Percentiles rank a stretch among this genome's conserved stretches.
Conservation (phyloP, 2,888 invertebrate genomes). For the Latrodectus elegans region DNA sequence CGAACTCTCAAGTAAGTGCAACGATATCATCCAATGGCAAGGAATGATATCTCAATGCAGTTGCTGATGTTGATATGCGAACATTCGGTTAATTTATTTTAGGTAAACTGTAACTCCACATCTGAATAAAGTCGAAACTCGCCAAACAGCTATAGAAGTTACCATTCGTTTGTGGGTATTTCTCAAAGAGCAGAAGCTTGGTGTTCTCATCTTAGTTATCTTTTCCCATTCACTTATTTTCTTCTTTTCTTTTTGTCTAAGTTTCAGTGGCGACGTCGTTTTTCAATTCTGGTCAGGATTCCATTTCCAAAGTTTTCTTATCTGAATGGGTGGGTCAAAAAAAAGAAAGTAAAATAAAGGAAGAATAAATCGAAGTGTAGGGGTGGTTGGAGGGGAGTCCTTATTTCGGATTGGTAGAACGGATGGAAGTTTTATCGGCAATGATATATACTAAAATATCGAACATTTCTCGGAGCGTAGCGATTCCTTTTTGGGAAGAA, state of each 20-base stretch:
- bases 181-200: conserved; percentile 17
- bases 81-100: conserved; percentile 57
- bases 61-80: conserved; percentile 56
- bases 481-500: conserved; percentile 47
- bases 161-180: conserved; percentile 42
- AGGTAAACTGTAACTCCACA: conserved; percentile 58
- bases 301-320: conserved; percentile 64
- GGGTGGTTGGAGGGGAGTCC: conserved; percentile 11
- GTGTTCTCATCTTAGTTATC: conserved; percentile 55
- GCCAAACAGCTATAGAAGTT: conserved; percentile 57
- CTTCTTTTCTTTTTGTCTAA: conserved; percentile 29
- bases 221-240: conserved; percentile 37
- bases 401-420: conserved; percentile 50
- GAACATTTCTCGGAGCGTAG: conserved; percentile 52
- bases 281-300: conserved; percentile 69
- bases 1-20: conserved; percentile 34
- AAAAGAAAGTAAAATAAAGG: conserved; percentile 15
- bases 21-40: conserved; percentile 52
- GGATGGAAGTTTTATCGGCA: conserved; percentile 63
- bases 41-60: conserved; percentile 58
- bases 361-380: conserved; percentile 16
- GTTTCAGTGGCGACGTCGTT: conserved; percentile 65
- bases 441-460: conserved; percentile 59
- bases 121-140: conserved; percentile 31
- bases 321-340: conserved; percentile 38